Evolutionary conservation across 1,140 invertebrate species (phyloP), one percentile per base, ranked within the genome.

Genomic region (Pygmarrhopalites habei): DNA sequence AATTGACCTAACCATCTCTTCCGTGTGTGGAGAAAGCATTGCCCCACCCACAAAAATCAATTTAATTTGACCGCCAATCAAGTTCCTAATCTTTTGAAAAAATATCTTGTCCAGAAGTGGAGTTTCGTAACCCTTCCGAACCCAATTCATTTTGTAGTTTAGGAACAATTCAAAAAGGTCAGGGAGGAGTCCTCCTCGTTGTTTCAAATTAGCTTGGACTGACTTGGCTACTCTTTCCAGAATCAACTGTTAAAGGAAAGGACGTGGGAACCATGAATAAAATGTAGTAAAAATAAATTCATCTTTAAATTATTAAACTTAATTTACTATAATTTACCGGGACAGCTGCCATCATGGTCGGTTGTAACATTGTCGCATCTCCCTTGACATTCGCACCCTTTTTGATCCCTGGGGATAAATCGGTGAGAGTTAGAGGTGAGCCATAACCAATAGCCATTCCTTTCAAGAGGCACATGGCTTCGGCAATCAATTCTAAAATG

Each of bases 381-480:
- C n/a, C n/a, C n/a, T n/a, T n/a, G n/a, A n/a, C n/a, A n/a, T n/a
- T n/a, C n/a, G n/a, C n/a, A n/a, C 95, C 95, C 67, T 86, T 85
- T 79, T 92, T 93, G 59, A 99, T 93, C 77, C 95, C 98, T 73
- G 88, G 93, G 47, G 93, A 92, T 2, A 90, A 86, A 76, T 99
- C 95, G 46, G 96, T 88, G 79, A 99, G 85, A 0, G 96, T 99
- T 25, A 93, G 78, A 0, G 95, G 90, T 0, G 92, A 93, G 2
- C 93, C 96, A 76, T 98, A 99, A 10, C 95, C 96, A 74, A 99
- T 94, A 4, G 86, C 82, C n/a, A 95, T 85, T 29, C 95, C 56
- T 63, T 68, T 58, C 53, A 62, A 44, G 41, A 65, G 62, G 28
- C 63, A 61, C 14, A 63, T 65, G 12, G 66, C 56, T 52, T 66